A percentile compares a stretch with the other conserved stretches of the same genome.
These are phyloP conservation scores for Malurus elegans DNA, from an alignment of 2,113 vertebrate species.

Conservation along the genomic window DNA sequence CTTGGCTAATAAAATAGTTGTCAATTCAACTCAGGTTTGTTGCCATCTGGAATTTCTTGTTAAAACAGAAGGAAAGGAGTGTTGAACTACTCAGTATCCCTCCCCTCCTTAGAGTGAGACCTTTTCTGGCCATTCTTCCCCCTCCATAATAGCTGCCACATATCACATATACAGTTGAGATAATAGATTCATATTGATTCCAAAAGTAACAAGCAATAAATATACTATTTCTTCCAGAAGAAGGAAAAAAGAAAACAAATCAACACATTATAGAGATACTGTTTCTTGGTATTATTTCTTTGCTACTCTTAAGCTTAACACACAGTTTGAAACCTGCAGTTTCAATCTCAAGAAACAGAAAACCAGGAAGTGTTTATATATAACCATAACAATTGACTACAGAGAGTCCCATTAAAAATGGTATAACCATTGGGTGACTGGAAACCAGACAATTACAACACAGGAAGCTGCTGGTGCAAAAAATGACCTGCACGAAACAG, in stretches of 20 bases:
- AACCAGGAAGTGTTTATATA: not conserved
- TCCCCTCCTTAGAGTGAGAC: not conserved
- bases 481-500: not conserved
- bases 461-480: not conserved
- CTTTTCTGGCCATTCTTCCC: not conserved
- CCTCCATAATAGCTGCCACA: not conserved
- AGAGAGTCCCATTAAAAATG: not conserved
- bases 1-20: not conserved
- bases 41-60: not conserved
- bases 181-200: not conserved
- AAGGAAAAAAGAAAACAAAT: not conserved
- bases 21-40: not conserved
- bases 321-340: not conserved
- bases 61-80: not conserved
- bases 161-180: not conserved
- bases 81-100: not conserved
- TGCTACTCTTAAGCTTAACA: not conserved
- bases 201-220: not conserved
- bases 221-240: not conserved
- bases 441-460: not conserved
- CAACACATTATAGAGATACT: not conserved
- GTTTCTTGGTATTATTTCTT: not conserved
- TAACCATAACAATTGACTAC: not conserved
- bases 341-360: not conserved
- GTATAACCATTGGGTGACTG: not conserved